phyloP scores from a whole-genome alignment of 2,113 vertebrate genomes.

The Seriola dumerili region DNA sequence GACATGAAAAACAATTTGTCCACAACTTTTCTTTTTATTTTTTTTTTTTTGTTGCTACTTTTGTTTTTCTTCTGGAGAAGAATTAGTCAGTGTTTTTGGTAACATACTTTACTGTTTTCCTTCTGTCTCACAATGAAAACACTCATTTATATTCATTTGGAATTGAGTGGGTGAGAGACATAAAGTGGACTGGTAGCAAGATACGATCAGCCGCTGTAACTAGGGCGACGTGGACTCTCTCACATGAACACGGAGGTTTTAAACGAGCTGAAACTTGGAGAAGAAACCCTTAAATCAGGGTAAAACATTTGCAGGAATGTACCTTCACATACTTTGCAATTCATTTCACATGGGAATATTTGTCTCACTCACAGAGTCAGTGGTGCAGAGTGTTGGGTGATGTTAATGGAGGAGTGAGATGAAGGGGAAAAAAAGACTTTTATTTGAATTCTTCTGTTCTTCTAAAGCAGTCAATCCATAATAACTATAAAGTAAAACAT shows the following conservation, averaged over 20 bases:
- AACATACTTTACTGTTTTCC: constrained; percentile 82
- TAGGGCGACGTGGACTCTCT: constrained; percentile 43
- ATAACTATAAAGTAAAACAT: constrained; percentile 35
- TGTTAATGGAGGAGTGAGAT: constrained; percentile 58
- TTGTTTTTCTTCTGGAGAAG: constrained; percentile 76
- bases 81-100: constrained; percentile 77
- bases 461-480: constrained; percentile 38
- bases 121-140: constrained; percentile 83
- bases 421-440: constrained; percentile 53
- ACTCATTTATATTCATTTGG: constrained; percentile 84
- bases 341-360: constrained; percentile 75
- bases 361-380: constrained; percentile 72
- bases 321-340: constrained; percentile 67
- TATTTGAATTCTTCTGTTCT: constrained; percentile 63
- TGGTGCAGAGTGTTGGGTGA: constrained; percentile 66
- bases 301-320: constrained; percentile 69
- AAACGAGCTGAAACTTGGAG: constrained; percentile 45
- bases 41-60: constrained; percentile 64
- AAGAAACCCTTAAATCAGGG: constrained; percentile 59
- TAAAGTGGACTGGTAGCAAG: constrained; percentile 64
- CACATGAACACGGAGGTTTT: constrained; percentile 41
- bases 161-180: constrained; percentile 74
- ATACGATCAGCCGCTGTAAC: constrained; percentile 71
- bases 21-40: constrained; percentile 41
- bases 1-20: constrained; percentile 66